These are phyloP conservation scores for Ceratotherium simum DNA, from an alignment of 2,113 vertebrate genomes.

Conservation along the genomic window DNA sequence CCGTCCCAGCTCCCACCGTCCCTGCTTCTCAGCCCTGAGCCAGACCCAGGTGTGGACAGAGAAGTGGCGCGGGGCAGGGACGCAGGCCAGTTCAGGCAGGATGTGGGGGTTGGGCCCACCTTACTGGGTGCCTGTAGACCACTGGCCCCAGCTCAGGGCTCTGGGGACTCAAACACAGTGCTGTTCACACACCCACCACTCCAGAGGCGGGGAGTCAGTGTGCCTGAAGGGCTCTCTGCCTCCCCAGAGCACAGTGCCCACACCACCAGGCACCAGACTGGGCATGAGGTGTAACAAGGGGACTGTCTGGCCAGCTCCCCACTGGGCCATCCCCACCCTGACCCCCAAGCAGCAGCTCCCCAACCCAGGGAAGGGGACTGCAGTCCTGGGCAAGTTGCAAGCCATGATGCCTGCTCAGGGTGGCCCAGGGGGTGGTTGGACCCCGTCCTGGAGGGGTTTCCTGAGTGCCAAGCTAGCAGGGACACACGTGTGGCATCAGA, in stretches of 20 bases:
- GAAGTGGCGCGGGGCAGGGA: neutral
- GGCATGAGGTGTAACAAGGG: neutral
- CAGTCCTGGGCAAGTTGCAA: neutral
- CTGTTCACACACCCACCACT: no score
- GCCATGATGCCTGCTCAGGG: neutral
- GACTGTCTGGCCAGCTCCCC: neutral
- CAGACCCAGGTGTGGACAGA: neutral
- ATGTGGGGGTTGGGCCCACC: neutral
- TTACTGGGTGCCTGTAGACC: neutral
- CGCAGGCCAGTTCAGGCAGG: neutral
- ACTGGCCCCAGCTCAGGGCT: neutral
- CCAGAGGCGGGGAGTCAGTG: neutral
- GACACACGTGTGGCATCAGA: neutral
- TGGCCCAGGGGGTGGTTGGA: neutral
- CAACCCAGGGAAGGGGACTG: neutral
- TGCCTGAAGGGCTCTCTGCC: neutral
- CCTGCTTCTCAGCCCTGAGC: neutral
- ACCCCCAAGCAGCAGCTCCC: neutral
- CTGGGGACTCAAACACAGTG: neutral
- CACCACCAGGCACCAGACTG: neutral
- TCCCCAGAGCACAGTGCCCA: neutral
- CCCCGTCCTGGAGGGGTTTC: neutral
- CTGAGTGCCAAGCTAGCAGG: neutral
- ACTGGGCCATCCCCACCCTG: neutral
- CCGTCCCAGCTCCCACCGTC: neutral